phyloP scores from a whole-genome alignment of 2,113 vertebrate species.

The Cebidichthys violaceus region DNA sequence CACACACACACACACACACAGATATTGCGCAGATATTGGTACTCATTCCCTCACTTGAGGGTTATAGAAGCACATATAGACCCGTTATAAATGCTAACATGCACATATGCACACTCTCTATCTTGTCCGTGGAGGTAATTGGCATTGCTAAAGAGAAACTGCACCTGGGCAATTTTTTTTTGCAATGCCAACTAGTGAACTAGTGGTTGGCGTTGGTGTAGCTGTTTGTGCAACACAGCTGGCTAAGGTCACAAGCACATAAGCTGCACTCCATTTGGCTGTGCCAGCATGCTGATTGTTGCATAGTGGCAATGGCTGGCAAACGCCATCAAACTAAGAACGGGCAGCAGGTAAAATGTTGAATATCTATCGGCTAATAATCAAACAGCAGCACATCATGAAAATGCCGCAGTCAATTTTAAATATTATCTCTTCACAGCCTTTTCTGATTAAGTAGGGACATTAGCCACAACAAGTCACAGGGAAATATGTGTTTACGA shows the following conservation, averaged over 20 bases:
- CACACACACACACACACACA: slow-evolving; percentile 17
- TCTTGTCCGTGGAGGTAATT: not conserved
- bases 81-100: not conserved
- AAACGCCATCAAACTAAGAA: slow-evolving; percentile 7
- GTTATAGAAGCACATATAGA: slow-evolving; percentile 7
- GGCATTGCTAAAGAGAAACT: slow-evolving; percentile 7
- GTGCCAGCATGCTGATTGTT: slow-evolving; percentile 7
- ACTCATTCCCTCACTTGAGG: not conserved
- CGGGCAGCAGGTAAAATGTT: not conserved
- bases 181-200: slow-evolving; percentile 35
- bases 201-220: slow-evolving; percentile 27
- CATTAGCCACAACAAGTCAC: not conserved
- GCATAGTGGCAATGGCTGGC: not conserved
- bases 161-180: not conserved
- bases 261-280: not conserved
- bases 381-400: not conserved
- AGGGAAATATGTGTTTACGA: not conserved
- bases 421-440: not conserved
- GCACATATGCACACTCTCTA: not conserved
- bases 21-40: not conserved
- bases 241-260: slow-evolving; percentile 17
- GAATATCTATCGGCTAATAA: not conserved
- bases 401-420: not conserved
- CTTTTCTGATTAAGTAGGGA: not conserved
- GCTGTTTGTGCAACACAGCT: slow-evolving; percentile 32